Percentiles rank a stretch among this genome's conserved stretches.
Evolutionary conservation across 2,888 invertebrate species (phyloP).

Genomic region (Mantis religiosa): DNA sequence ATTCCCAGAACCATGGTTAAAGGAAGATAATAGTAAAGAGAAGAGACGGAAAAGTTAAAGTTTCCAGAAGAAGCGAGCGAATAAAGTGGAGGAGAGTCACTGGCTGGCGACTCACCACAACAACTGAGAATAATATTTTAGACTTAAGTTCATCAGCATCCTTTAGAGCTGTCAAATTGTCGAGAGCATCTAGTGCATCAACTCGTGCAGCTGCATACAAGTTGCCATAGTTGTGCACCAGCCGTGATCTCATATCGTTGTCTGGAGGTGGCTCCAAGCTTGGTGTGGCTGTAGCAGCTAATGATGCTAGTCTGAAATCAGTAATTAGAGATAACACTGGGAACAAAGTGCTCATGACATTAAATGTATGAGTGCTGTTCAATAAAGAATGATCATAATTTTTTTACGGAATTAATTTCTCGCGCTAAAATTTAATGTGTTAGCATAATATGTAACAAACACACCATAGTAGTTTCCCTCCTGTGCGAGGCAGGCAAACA

Average conservation of each 20-base stretch:
- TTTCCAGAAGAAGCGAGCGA: slow-evolving; percentile 24
- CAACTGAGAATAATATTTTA: slow-evolving; percentile 92
- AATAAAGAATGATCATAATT: too few relatives aligned
- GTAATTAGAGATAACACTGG: not conserved
- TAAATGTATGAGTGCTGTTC: too few relatives aligned
- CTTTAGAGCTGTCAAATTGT: slow-evolving; percentile 72
- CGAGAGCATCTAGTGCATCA: slow-evolving; percentile 81
- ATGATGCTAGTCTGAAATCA: slow-evolving; percentile 24
- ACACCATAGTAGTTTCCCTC: too few relatives aligned
- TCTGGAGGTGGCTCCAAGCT: not conserved
- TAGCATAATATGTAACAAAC: too few relatives aligned
- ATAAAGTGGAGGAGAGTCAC: slow-evolving; percentile 16
- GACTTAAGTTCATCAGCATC: slow-evolving; percentile 86
- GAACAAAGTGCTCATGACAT: not conserved
- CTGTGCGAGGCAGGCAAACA: too few relatives aligned
- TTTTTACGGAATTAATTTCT: too few relatives aligned
- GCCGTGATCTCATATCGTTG: slow-evolving; percentile 35
- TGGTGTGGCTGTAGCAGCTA: not conserved
- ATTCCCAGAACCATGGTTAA: not conserved
- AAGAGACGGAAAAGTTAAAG: not conserved
- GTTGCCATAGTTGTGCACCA: slow-evolving; percentile 75
- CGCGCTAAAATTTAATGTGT: too few relatives aligned
- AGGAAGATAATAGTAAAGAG: not conserved
- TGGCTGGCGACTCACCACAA: slow-evolving; percentile 69
- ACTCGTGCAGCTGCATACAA: slow-evolving; percentile 82